These are phyloP conservation scores for Daktulosphaira vitifoliae DNA, from an alignment of 1,140 invertebrate species.

Conservation along the genomic window DNA sequence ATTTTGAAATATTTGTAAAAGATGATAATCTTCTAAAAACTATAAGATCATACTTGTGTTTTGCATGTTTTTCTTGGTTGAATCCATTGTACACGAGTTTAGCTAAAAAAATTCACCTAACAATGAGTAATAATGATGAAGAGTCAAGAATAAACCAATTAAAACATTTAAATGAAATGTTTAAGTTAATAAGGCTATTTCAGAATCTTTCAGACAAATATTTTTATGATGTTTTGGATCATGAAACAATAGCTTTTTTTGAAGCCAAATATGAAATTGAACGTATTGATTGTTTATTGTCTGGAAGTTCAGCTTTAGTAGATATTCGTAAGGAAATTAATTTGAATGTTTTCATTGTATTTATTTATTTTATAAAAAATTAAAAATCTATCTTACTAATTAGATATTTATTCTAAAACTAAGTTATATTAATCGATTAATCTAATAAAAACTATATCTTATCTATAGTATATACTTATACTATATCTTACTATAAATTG, in stretches of 20 bases:
- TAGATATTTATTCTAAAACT: too few species aligned
- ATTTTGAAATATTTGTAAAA: background rate
- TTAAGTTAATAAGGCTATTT: slow-evolving; percentile 1
- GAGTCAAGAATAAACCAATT: background rate
- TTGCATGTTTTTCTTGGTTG: slow-evolving; percentile 18
- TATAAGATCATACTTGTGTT: slow-evolving; percentile 7
- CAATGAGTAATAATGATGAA: background rate
- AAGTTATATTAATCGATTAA: too few species aligned
- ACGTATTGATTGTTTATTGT: background rate
- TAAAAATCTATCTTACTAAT: too few species aligned
- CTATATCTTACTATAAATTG: too few species aligned
- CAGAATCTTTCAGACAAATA: background rate
- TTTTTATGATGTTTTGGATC: background rate
- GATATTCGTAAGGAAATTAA: too few species aligned
- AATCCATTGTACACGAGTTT: slow-evolving; percentile 9
- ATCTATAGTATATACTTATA: too few species aligned
- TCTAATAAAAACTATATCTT: too few species aligned
- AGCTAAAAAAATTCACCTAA: slow-evolving; percentile 2
- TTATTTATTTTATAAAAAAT: too few species aligned
- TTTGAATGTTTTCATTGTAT: too few species aligned
- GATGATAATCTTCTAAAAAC: background rate
- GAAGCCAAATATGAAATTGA: slow-evolving; percentile 25
- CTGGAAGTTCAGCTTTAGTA: background rate
- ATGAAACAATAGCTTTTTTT: slow-evolving; percentile 5
- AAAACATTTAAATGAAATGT: background rate